These are phyloP conservation scores for Schizopygopsis pylzovi DNA, from an alignment of 2,797 vertebrate species.

Conservation along the genomic window DNA sequence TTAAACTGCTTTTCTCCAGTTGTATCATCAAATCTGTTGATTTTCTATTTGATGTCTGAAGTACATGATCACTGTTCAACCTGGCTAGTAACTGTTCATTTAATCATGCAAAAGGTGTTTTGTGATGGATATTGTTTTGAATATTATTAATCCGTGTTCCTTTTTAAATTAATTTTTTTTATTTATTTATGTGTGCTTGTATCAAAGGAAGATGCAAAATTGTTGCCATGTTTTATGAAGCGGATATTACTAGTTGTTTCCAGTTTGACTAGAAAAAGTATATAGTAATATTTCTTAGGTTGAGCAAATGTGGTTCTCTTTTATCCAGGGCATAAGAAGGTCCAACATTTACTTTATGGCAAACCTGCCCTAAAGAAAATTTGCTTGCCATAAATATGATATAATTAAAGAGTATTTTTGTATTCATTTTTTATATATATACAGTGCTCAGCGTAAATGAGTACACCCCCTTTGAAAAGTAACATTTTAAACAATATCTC, in stretches of 20 bases:
- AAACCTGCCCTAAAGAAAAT: background rate
- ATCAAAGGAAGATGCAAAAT: background rate
- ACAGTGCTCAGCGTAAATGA: too few species aligned
- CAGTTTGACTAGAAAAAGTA: background rate
- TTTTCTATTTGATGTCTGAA: background rate
- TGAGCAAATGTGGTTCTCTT: background rate
- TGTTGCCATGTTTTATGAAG: background rate
- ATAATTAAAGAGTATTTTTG: too few species aligned
- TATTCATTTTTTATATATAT: too few species aligned
- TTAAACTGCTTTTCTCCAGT: constrained; percentile 19
- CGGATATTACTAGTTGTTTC: background rate
- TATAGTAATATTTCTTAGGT: background rate
- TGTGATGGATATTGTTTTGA: background rate
- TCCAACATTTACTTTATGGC: background rate
- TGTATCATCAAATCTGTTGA: background rate
- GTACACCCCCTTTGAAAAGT: too few species aligned
- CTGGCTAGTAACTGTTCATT: background rate
- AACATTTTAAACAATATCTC: too few species aligned
- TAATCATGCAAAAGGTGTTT: background rate
- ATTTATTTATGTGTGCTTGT: background rate
- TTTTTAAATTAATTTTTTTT: background rate
- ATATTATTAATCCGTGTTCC: background rate
- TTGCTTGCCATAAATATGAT: background rate
- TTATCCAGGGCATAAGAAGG: background rate
- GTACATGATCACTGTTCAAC: background rate